Evolutionary conservation across 2,113 vertebrate genomes (phyloP), one percentile per base, ranked within the genome.

Genomic region (Epinephelus fuscoguttatus): DNA sequence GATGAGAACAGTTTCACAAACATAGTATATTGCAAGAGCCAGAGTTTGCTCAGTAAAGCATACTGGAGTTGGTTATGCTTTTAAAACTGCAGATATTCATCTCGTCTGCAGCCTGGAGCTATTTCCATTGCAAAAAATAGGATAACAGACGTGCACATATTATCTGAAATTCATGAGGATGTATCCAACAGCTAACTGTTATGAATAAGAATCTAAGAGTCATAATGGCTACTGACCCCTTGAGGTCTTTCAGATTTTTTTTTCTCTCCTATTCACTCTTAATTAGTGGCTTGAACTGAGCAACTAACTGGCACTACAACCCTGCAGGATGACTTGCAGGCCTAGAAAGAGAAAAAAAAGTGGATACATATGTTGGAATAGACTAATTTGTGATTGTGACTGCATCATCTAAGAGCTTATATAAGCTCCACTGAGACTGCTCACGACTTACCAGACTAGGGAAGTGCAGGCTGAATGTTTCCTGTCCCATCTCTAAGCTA

Each of bases 21-120:
- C 42, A 30, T 15, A 11, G 14, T 37, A 9, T 27, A 75, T 81
- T 49, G 27, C 56, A 52, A 30, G 52, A 57, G 18, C 40, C 25
- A 19, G 56, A 75, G 47, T 53, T 68, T 62, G 18, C 23, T 33
- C 6, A 25, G 13, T 57, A 21, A 82, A 68, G 23, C 68, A 67
- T 11, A 23, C 6, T 25, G 10, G n/a, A 59, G n/a, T 25, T 30
- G 50, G 18, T 72, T 21, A 67, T 47, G 62, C 30, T 47, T 53
- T 3, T 45, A 45, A 45, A 45, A 45, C 42, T 3, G 9, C 42
- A 11, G 42, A 45, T 45, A 45, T 45, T 45, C 42, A 45, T 45
- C 42, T 12, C 3, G 42, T 12, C 42, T 45, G 33, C 33, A 37
- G 33, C 33, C 33, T 37, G 33, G 33, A 11, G 42, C 42, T 45